Evolutionary conservation across 1,140 invertebrate genomes (phyloP).

Genomic region (Drosophila sp.): DNA sequence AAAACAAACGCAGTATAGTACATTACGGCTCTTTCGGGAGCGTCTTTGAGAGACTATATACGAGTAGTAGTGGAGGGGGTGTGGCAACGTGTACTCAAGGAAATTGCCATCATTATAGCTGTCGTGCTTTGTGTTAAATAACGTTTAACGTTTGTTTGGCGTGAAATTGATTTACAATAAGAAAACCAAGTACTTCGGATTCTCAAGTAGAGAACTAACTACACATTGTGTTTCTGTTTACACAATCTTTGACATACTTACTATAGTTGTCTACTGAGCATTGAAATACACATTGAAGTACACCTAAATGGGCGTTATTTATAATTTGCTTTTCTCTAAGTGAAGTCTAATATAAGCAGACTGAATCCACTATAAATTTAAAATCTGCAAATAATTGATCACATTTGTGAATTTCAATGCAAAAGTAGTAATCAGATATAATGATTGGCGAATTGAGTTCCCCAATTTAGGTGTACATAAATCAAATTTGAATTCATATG

Average conservation of each 20-base stretch:
- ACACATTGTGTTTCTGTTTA: background rate
- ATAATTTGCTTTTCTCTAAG: too few relatives aligned
- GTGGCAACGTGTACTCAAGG: conserved; percentile 70
- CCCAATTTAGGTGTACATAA: conserved; percentile 3
- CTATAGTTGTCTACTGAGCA: background rate
- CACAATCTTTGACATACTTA: conserved; percentile 6
- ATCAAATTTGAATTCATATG: conserved; percentile 1
- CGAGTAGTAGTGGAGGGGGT: background rate
- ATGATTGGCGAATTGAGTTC: too few relatives aligned
- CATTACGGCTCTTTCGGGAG: conserved; percentile 6
- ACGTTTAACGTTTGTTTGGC: conserved; percentile 79
- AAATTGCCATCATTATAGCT: conserved; percentile 82
- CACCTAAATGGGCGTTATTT: too few relatives aligned
- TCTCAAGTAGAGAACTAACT: conserved; percentile 1
- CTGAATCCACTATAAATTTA: too few relatives aligned
- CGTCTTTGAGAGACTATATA: conserved; percentile 15
- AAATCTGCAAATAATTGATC: too few relatives aligned
- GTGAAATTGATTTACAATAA: conserved; percentile 76
- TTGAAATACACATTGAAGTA: too few relatives aligned
- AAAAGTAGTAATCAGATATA: too few relatives aligned
- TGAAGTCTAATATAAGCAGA: too few relatives aligned
- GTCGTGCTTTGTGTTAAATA: conserved; percentile 76
- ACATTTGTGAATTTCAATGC: too few relatives aligned
- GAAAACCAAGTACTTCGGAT: conserved; percentile 20
- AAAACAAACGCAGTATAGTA: conserved; percentile 41